Conservation (phyloP, 2,888 invertebrate genomes). For the Pristionchus maxplancki region DNA sequence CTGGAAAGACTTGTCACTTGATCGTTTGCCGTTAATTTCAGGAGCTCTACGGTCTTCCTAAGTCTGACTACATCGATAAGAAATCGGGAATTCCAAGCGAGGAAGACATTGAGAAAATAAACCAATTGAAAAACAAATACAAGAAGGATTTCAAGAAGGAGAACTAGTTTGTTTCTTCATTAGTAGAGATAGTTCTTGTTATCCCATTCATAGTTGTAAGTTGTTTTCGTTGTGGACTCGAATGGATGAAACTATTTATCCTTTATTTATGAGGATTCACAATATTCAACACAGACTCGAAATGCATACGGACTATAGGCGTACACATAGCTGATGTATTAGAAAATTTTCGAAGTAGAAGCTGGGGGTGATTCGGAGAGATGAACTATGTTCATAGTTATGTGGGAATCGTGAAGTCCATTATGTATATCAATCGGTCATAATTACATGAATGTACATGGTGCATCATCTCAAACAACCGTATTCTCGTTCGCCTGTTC, state of each 20-base stretch:
- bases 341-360: too few relatives aligned
- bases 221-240: slow-evolving; percentile 9
- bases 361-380: not conserved
- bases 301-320: not conserved
- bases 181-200: not conserved
- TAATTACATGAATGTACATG: not conserved
- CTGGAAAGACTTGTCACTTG: too few relatives aligned
- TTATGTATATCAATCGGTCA: not conserved
- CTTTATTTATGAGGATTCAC: not conserved
- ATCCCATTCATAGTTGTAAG: slow-evolving; percentile 31
- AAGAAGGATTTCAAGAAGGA: slow-evolving; percentile 55
- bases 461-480: not conserved
- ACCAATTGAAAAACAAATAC: slow-evolving; percentile 68
- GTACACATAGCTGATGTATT: not conserved
- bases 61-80: slow-evolving; percentile 73
- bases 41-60: slow-evolving; percentile 66
- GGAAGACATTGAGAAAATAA: slow-evolving; percentile 70
- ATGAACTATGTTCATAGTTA: too few relatives aligned
- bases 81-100: slow-evolving; percentile 70
- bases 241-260: slow-evolving; percentile 8
- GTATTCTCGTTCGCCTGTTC: slow-evolving; percentile 19
- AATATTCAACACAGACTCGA: not conserved
- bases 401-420: not conserved
- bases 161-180: slow-evolving; percentile 32
- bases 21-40: not conserved